These are phyloP conservation scores for Argyra leucocephala DNA, from an alignment of 2,888 invertebrate genomes.

Conservation along the genomic window DNA sequence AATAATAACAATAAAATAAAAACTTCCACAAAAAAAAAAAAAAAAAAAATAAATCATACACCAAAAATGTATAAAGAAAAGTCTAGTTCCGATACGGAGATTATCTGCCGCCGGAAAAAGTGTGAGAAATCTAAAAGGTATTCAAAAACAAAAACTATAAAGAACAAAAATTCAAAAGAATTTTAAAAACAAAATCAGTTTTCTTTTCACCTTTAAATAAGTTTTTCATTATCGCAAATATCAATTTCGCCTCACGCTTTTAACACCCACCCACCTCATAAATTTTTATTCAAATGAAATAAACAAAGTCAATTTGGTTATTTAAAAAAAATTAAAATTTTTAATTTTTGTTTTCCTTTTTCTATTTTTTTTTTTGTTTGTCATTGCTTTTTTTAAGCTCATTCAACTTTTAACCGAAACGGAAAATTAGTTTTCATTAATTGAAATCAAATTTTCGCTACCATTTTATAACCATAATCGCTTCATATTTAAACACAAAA, in stretches of 20 bases:
- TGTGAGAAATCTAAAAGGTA: not conserved
- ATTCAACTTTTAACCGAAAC: no score
- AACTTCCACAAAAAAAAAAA: not conserved
- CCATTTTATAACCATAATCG: no score
- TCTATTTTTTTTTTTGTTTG: no score
- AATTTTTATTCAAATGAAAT: no score
- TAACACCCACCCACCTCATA: not conserved
- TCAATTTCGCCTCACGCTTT: not conserved
- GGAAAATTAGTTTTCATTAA: no score
- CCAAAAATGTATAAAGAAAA: not conserved
- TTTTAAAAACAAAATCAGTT: not conserved
- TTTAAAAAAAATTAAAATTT: no score
- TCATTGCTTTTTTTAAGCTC: no score
- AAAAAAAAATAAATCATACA: not conserved
- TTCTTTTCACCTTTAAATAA: not conserved
- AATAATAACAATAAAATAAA: not conserved
- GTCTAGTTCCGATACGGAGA: not conserved
- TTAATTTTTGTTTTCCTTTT: no score
- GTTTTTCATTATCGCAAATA: not conserved
- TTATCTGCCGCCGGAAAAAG: not conserved
- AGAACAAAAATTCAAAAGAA: not conserved
- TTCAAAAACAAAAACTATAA: not conserved
- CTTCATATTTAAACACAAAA: no score
- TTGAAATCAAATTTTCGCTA: no score
- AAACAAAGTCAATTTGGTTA: no score